These are phyloP conservation scores for Eudorcas thomsonii DNA, from an alignment of 2,113 vertebrate genomes.

Conservation along the genomic window DNA sequence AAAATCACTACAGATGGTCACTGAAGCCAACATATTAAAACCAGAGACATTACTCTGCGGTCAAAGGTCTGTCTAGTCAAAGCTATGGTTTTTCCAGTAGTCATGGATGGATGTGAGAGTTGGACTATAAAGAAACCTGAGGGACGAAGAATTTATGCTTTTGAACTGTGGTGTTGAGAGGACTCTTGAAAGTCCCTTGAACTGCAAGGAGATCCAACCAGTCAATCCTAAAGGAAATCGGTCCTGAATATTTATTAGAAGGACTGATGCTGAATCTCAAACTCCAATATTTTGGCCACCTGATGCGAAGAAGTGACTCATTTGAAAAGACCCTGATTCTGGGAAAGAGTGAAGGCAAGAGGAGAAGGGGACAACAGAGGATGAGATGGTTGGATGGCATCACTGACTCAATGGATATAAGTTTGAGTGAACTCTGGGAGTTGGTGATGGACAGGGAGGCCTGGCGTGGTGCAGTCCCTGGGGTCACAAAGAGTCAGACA, in stretches of 20 bases:
- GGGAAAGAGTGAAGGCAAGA: not conserved
- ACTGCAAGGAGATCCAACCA: not conserved
- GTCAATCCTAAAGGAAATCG: not conserved
- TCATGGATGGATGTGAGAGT: not conserved
- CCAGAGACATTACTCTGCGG: not conserved
- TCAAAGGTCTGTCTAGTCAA: not conserved
- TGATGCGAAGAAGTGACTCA: not conserved
- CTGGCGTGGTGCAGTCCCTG: not conserved
- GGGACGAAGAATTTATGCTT: not conserved
- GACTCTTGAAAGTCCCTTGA: not conserved
- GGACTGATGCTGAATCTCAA: not conserved
- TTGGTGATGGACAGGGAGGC: not conserved
- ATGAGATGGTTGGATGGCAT: not conserved
- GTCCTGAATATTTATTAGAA: not conserved
- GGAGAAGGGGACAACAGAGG: not conserved
- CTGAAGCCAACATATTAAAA: not conserved
- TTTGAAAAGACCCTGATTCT: not conserved
- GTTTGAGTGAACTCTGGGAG: not conserved
- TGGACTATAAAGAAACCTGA: not conserved
- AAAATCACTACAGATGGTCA: not conserved
- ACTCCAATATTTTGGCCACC: not conserved
- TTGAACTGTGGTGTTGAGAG: not conserved
- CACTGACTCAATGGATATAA: not conserved
- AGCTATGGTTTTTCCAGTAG: not conserved
- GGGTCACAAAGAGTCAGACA: not conserved